phyloP scores from a whole-genome alignment of 2,113 vertebrate genomes.

The Chaetorhynchus papuensis region DNA sequence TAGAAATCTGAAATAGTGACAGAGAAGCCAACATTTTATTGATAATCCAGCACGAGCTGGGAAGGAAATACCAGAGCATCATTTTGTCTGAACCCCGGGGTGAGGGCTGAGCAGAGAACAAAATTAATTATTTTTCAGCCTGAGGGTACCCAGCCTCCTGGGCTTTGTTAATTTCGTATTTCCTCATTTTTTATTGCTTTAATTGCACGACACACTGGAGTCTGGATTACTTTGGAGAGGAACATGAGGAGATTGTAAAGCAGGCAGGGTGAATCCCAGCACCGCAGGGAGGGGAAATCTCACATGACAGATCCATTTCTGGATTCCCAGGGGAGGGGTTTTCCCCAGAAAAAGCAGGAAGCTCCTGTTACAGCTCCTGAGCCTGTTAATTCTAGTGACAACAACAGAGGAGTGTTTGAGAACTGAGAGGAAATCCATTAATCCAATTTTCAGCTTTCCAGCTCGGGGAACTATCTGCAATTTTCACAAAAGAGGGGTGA shows the following conservation, averaged over 20 bases:
- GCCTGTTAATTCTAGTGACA: not conserved
- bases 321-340: not conserved
- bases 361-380: not conserved
- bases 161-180: not conserved
- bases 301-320: not conserved
- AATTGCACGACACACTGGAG: not conserved
- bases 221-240: not conserved
- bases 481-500: not conserved
- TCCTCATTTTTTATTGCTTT: not conserved
- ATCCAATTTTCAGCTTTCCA: slow-evolving; percentile 44
- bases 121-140: not conserved
- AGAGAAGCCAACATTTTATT: not conserved
- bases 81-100: slow-evolving; percentile 60
- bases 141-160: not conserved
- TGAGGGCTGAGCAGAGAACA: not conserved
- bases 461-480: not conserved
- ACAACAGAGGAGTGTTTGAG: slow-evolving; percentile 5
- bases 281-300: not conserved
- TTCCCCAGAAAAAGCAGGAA: not conserved
- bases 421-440: not conserved
- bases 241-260: not conserved
- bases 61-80: not conserved
- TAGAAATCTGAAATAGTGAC: not conserved
- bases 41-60: not conserved
- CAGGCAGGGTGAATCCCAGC: not conserved